These are phyloP conservation scores for Drosophila ironensis DNA, from an alignment of 1,140 invertebrate species.

Conservation along the genomic window DNA sequence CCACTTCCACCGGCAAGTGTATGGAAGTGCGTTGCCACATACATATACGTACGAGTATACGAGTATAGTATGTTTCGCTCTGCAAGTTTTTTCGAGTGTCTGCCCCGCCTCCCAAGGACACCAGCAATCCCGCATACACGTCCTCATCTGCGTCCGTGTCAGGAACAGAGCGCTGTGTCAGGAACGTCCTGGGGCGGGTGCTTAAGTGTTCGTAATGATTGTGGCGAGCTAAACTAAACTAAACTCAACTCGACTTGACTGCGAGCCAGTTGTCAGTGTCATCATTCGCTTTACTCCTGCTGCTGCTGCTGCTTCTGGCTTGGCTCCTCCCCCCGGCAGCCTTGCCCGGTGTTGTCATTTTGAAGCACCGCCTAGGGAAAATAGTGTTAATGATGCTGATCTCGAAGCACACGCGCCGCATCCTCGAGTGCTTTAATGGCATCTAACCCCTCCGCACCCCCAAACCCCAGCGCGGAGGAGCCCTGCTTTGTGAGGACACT, in stretches of 20 bases:
- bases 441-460: not conserved
- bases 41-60: too few relatives aligned
- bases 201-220: conserved; percentile 77
- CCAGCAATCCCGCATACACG: not conserved
- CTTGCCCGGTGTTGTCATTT: conserved; percentile 30
- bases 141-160: conserved; percentile 21
- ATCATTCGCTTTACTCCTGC: conserved; percentile 16
- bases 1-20: conserved; percentile 20
- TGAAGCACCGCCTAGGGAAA: conserved; percentile 74
- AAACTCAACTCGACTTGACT: conserved; percentile 45
- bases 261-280: conserved; percentile 43
- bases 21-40: conserved; percentile 49
- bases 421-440: conserved; percentile 66
- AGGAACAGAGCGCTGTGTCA: conserved; percentile 49
- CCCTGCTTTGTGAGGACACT: not conserved
- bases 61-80: conserved; percentile 1
- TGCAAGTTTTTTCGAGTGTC: conserved; percentile 53
- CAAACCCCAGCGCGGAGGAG: too few relatives aligned
- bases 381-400: conserved; percentile 79
- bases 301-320: not conserved
- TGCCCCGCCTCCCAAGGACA: not conserved
- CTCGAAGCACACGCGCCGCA: conserved; percentile 60
- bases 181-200: conserved; percentile 39
- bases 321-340: not conserved
- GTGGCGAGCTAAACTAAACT: conserved; percentile 66